Conservation (phyloP, 2,113 vertebrate species). For the Laticauda laticaudata region DNA sequence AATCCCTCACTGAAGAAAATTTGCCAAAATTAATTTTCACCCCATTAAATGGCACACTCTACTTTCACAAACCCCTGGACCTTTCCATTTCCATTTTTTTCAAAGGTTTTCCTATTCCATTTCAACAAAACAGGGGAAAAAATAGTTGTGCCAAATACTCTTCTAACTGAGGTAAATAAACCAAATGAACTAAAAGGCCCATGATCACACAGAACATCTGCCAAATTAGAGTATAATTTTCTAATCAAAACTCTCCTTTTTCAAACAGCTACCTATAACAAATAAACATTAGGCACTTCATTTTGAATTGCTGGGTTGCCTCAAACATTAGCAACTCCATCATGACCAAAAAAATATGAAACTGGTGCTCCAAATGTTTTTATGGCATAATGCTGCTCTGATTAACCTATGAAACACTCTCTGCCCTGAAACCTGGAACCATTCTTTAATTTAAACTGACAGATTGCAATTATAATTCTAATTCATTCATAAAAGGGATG, state of each 20-base stretch:
- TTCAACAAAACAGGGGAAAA: not conserved
- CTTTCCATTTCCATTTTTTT: not conserved
- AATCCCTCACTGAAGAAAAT: too few species aligned
- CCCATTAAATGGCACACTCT: too few species aligned
- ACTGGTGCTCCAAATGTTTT: not conserved
- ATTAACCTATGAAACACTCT: not conserved
- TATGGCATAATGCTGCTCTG: not conserved
- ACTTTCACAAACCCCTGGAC: not conserved
- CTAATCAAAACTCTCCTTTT: not conserved
- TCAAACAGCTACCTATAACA: not conserved
- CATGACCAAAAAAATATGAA: not conserved
- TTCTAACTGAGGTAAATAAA: not conserved
- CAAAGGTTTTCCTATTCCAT: not conserved
- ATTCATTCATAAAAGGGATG: conserved; percentile 7
- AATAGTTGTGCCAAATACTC: not conserved
- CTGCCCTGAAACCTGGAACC: not conserved
- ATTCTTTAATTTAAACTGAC: not conserved
- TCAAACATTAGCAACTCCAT: not conserved
- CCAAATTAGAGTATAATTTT: not conserved
- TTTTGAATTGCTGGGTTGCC: not conserved
- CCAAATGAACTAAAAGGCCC: not conserved
- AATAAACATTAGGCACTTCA: not conserved
- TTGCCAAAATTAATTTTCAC: too few species aligned
- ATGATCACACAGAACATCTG: not conserved
- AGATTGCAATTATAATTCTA: not conserved